Conservation (phyloP, 1,140 invertebrate species). For the Xylocopa sonorina region DNA sequence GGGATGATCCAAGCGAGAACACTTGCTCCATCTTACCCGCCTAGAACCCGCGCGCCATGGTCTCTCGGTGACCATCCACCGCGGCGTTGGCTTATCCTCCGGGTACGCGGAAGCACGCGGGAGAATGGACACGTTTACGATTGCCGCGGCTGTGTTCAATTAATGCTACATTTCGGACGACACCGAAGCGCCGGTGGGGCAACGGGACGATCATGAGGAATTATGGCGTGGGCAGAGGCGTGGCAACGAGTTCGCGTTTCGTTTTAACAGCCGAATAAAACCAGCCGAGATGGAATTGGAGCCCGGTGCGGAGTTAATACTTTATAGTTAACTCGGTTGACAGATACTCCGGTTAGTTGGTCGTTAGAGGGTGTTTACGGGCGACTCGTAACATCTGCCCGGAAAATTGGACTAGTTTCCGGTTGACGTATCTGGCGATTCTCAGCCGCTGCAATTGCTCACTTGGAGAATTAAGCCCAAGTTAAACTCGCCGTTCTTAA, state of each 20-base stretch:
- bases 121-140: conserved; percentile 3
- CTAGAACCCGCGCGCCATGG: too few relatives aligned
- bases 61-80: too few relatives aligned
- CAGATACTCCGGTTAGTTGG: background rate
- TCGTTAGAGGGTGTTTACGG: background rate
- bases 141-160: background rate
- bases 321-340: background rate
- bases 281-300: background rate
- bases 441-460: conserved; percentile 23
- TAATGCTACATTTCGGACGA: background rate
- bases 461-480: conserved; percentile 7
- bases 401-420: conserved; percentile 10
- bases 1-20: too few relatives aligned
- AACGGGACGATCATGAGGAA: background rate
- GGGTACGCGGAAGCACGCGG: background rate
- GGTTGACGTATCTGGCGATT: background rate
- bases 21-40: too few relatives aligned
- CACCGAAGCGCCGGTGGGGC: too few relatives aligned
- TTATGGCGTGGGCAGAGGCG: background rate
- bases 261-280: background rate
- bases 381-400: background rate
- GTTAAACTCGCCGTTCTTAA: conserved; percentile 17
- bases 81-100: background rate
- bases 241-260: background rate
- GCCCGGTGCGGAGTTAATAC: background rate